Evolutionary conservation across 2,888 invertebrate genomes (phyloP).

Genomic region (Trachelus iudaicus): DNA sequence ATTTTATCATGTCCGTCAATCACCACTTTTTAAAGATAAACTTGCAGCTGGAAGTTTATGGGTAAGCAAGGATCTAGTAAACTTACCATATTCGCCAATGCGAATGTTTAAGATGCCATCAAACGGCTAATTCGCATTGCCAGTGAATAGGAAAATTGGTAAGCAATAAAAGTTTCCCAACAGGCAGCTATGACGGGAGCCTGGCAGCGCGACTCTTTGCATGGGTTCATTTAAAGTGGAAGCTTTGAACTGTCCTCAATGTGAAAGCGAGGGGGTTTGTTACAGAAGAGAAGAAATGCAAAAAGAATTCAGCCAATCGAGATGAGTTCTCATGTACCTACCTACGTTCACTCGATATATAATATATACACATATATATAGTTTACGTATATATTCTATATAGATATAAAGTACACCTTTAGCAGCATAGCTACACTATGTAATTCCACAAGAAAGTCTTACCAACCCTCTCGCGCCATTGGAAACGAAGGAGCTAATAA

Average conservation of each 20-base stretch:
- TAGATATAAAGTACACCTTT: neutral
- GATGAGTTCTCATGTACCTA: neutral
- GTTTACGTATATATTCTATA: no score
- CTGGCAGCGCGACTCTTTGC: neutral
- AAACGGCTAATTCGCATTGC: neutral
- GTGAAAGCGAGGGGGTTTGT: constrained; percentile 23
- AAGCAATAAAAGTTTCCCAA: neutral
- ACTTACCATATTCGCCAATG: neutral
- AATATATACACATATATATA: no score
- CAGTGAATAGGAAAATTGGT: neutral
- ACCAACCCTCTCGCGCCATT: constrained; percentile 24
- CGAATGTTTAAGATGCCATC: neutral
- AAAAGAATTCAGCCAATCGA: neutral
- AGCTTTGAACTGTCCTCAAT: constrained; percentile 30
- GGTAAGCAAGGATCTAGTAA: neutral
- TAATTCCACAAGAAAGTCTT: neutral
- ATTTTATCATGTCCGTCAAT: neutral
- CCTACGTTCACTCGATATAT: neutral
- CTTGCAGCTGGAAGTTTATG: neutral
- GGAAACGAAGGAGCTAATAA: constrained; percentile 48
- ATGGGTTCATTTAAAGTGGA: constrained; percentile 28
- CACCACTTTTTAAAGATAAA: neutral
- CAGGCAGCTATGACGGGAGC: neutral
- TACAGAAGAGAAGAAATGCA: constrained; percentile 11
- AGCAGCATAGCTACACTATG: neutral